Base-by-base conservation (phyloP, 2,113 vertebrate genomes). In the Lampris incognitus region DNA sequence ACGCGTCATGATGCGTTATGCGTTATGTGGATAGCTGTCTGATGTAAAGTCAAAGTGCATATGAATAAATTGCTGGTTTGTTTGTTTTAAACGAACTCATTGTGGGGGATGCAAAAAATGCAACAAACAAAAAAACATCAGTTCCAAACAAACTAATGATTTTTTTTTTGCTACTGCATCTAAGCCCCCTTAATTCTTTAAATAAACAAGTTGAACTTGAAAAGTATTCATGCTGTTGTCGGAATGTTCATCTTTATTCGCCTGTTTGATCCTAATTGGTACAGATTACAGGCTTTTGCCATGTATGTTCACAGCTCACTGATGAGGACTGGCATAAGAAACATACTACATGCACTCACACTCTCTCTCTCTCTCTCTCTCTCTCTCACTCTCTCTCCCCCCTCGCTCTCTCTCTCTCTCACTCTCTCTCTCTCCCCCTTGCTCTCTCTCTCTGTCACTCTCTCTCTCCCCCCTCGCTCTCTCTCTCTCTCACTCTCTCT, bases 181-280 rank as follows among this genome's bases (percentile, higher is more conserved):
- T 37, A 41, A 69, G 49, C 58, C 62, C n/a, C 58, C 3, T 46
- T 76, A 71, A 87, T 85, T 84, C 63, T 82, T 42, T 7, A 54
- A 80, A 83, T 88, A 88, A 88, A 86, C 74, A 85, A 60, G 88
- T 66, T 78, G 75, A 84, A 88, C 82, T 79, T 83, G 77, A 91
- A 82, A 69, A 9, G 65, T 83, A 80, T 84, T 84, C 67, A 41
- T 81, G 85, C 83, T 74, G 85, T 81, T 69, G 74, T 5, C 82
- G 84, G 69, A 91, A 90, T 87, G 86, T 86, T 87, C 64, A 82
- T 88, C 82, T 88, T 74, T 66, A 87, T 79, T 90, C 85, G 65
- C 69, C 52, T 78, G 80, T 86, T 90, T 83, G 85, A 91, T 84
- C 76, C 84, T 92, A 92, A 92, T 92, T 87, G 84, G 72, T 69